Evolutionary conservation across 2,113 vertebrate species (phyloP).

Genomic region (Plestiodon gilberti): DNA sequence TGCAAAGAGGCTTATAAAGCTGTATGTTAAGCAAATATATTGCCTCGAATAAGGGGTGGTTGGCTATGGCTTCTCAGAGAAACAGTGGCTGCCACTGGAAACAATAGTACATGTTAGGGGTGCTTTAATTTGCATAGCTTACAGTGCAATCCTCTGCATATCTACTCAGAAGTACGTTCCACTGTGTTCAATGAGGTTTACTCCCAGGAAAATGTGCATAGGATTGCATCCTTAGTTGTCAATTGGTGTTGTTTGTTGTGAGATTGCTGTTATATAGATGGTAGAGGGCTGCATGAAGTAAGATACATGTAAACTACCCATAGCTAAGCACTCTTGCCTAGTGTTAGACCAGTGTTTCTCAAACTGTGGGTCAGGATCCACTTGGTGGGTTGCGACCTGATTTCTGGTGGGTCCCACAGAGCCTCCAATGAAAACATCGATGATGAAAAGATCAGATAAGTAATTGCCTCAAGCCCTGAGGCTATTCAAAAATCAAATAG

Average conservation of each 20-base stretch:
- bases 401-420: too few relatives aligned
- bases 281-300: not conserved
- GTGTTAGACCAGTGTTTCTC: too few relatives aligned
- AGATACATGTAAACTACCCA: conserved; percentile 47
- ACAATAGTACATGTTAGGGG: conserved; percentile 19
- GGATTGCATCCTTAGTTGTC: not conserved
- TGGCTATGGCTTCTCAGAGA: not conserved
- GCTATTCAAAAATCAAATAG: too few relatives aligned
- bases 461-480: too few relatives aligned
- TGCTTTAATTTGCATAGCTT: conserved; percentile 29
- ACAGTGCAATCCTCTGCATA: too few relatives aligned
- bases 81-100: conserved; percentile 4
- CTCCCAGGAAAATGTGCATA: too few relatives aligned
- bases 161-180: too few relatives aligned
- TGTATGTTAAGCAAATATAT: not conserved
- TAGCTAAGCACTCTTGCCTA: conserved; percentile 38
- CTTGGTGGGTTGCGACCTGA: too few relatives aligned
- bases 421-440: too few relatives aligned
- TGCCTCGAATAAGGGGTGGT: not conserved
- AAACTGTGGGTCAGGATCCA: too few relatives aligned
- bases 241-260: not conserved
- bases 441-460: too few relatives aligned
- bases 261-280: not conserved
- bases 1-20: not conserved
- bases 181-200: too few relatives aligned